Evolutionary conservation across 2,888 invertebrate genomes (phyloP).

Genomic region (Ophioninae sp.): DNA sequence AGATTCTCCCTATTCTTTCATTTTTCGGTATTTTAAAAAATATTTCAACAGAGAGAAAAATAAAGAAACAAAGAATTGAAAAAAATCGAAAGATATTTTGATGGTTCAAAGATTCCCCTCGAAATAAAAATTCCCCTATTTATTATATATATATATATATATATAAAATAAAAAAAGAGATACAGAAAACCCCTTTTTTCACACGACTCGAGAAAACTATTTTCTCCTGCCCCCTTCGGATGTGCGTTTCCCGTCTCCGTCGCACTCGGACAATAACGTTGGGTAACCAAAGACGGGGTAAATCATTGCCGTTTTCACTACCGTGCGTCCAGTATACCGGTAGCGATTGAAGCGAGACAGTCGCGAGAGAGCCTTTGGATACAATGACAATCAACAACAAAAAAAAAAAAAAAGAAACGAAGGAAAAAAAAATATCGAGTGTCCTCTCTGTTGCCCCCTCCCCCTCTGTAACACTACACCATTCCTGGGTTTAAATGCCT

Average conservation of each 20-base stretch:
- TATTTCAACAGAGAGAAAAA: too few species aligned
- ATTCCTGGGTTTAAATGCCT: slow-evolving; percentile 77
- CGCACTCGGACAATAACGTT: slow-evolving; percentile 9
- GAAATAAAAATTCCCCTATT: too few species aligned
- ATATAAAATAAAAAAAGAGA: too few species aligned
- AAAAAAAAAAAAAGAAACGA: slow-evolving; percentile 15
- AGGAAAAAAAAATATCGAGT: slow-evolving; percentile 78
- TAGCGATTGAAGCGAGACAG: slow-evolving; percentile 59
- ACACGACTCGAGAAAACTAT: neutral
- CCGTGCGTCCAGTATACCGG: slow-evolving; percentile 64
- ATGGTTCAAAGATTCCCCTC: too few species aligned
- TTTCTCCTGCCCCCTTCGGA: neutral
- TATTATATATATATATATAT: too few species aligned
- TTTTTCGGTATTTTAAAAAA: too few species aligned
- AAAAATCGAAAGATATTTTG: too few species aligned
- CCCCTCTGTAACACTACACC: slow-evolving; percentile 77
- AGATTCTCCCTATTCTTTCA: too few species aligned
- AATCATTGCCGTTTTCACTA: slow-evolving; percentile 69
- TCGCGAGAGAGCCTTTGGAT: slow-evolving; percentile 54
- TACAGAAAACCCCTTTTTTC: neutral
- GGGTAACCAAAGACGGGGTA: slow-evolving; percentile 76
- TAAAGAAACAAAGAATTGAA: too few species aligned
- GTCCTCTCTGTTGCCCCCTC: slow-evolving; percentile 63
- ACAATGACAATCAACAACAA: slow-evolving; percentile 77
- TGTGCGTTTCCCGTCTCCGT: neutral